These are phyloP conservation scores for Malacoctenus gilli DNA, from an alignment of 2,797 vertebrate species.

Conservation along the genomic window DNA sequence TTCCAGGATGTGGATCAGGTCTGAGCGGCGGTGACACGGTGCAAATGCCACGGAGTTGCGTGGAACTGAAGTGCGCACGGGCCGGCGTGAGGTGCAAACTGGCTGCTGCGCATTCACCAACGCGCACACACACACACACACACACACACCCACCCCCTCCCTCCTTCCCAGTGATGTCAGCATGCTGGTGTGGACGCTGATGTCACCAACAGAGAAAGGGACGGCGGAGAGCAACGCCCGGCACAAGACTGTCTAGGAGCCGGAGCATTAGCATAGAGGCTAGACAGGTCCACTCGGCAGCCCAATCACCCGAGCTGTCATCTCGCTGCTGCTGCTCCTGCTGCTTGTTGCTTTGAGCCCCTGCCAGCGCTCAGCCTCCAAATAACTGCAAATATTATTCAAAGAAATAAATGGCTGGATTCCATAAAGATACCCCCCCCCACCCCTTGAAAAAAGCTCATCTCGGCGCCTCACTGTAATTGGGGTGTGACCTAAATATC, in stretches of 20 bases:
- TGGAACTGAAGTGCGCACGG: constrained; percentile 18
- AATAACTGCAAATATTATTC: constrained; percentile 71
- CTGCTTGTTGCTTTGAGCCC: constrained; percentile 69
- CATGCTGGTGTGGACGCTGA: constrained; percentile 46
- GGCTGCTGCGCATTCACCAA: constrained; percentile 26
- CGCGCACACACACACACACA: constrained; percentile 34
- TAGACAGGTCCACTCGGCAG: constrained; percentile 79
- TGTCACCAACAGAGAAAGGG: constrained; percentile 61
- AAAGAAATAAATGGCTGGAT: constrained; percentile 73
- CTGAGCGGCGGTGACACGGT: constrained; percentile 23
- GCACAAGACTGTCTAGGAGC: constrained; percentile 72
- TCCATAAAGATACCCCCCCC: constrained; percentile 72
- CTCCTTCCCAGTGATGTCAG: constrained; percentile 44
- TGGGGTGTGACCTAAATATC: constrained; percentile 85
- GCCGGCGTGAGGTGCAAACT: constrained; percentile 15
- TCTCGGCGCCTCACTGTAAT: constrained; percentile 75
- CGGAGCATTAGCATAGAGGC: constrained; percentile 81
- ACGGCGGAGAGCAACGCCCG: constrained; percentile 54
- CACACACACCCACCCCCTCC: constrained; percentile 38
- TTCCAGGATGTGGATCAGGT: constrained; percentile 31
- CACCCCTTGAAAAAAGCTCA: constrained; percentile 76
- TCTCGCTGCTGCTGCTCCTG: constrained; percentile 45
- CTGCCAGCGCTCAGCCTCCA: constrained; percentile 50
- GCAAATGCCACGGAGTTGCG: constrained; percentile 21
- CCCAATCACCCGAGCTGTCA: constrained; percentile 71